Evolutionary conservation across 2,888 invertebrate genomes (phyloP), one percentile per base, ranked within the genome.

Genomic region (Tipula helvola): DNA sequence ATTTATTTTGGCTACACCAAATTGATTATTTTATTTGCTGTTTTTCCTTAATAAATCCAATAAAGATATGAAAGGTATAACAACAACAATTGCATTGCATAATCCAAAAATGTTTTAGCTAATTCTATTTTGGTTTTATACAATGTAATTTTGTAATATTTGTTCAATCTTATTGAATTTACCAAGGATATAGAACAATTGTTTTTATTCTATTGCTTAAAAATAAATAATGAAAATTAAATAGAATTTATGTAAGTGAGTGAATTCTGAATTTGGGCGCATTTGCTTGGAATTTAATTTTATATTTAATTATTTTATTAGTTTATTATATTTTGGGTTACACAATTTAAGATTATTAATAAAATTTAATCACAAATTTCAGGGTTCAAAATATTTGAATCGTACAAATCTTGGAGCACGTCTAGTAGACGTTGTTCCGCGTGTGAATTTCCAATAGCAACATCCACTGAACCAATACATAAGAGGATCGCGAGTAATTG

Each of bases 391-490:
- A 96, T 93, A 13, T 95, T 96, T 87, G 95, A 95, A 16, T 93
- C 93, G 90, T 95, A 93, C 47, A 96, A 93, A 90, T 96, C 96
- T 88, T 94, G 93, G 44, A 96, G 93, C 0, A 96, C 94, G 90
- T 95, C 95, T 88, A 96, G 92, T 86, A 96, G 92, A 86, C 96
- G 93, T 89, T 94, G 94, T 90, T 96, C 96, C 41, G 96, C 96
- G 87, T 94, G 93, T 0, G 95, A 94, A 90, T 96, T 95, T 1
- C 96, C 96, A 18, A 96, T 91, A 5, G 96, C 96, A 86, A 96
- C 94, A 90, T 96, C 96, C 5, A 96, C 95, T 52, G 96, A 96
- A 36, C 96, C 96, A 87, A 96, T 95, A 89, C 96, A 96, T 3
- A 96, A 91, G 86, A 96, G 91, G 84, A 96, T 92, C n/a, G 96